Evolutionary conservation across 2,888 invertebrate species (phyloP), one percentile per base, ranked within the genome.

Genomic region (Trimorus sp.): DNA sequence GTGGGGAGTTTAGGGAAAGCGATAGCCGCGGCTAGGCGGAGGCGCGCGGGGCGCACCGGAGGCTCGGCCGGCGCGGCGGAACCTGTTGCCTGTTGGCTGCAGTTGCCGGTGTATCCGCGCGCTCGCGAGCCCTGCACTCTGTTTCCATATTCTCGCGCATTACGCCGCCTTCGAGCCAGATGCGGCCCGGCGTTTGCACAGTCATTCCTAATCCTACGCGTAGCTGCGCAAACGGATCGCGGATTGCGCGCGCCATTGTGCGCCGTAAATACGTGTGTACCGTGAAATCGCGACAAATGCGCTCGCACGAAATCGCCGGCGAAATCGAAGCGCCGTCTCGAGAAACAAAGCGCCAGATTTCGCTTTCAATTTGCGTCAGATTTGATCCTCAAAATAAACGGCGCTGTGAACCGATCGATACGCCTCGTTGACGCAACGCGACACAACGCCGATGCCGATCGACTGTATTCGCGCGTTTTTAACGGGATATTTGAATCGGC

Each of bases 161-260:
- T 89, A 88, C 86, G 80, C 83, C 74, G 84, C 75, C 83, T 84
- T 84, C 79, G 84, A 83, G 80, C 88, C 89, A 89, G 89, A 89
- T 89, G 89, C 81, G 84, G 83, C 82, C 84, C 76, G 45, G 63
- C 66, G 83, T 87, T 87, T 84, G 85, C 85, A 86, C 80, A 85
- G 83, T 84, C 84, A 79, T 85, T 85, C 83, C 84, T 85, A 88
- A 88, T 86, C 85, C 84, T 56, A 77, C 76, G 73, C 76, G 78
- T 84, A 74, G 54, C 71, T 73, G 45, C 58, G 62, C 73, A 76
- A 76, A 76, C 68, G 71, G 56, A 76, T 77, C 79, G 66, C 56
- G 58, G n/a, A 49, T 45, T 26, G 48, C 53, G 80, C 12, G 49
- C 37, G 36, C 60, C 71, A 71, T 60, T 60, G 60, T 70, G 42